Base-by-base conservation (phyloP, 2,888 invertebrate species). In the Cremastinae sp. region DNA sequence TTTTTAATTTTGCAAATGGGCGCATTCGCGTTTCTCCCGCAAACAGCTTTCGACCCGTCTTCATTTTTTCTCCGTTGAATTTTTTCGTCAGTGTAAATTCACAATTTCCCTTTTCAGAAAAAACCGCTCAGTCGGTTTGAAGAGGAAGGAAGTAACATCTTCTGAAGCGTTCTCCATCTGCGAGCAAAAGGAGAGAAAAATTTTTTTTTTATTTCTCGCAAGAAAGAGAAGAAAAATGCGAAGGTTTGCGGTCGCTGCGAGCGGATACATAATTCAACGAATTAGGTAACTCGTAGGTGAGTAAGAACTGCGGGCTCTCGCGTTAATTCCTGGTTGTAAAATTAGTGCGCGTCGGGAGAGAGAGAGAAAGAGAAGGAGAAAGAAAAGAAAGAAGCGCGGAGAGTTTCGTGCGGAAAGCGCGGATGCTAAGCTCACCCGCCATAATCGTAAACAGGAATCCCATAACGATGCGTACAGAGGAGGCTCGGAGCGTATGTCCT, bases 201-300 rank as follows among this genome's bases (percentile, higher is more conserved):
- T n/a, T n/a, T n/a, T 45, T 37, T 55, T 51, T 56, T 62, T 22
- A 37, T 43, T 10, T 62, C 20, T 47, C 47, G 51, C 53, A 56
- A 47, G 71, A 55, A 47, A 55, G 45, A 28, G 28, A 28, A 28
- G 28, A 28, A 28, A 28, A 28, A 28, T 28, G n/a, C n/a, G n/a
- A 71, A 71, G 37, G 61, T 53, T 71, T 45, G 39, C 45, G 45
- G 37, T 45, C 9, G 47, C 64, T 55, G 22, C 18, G 47, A 22
- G 62, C 56, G 62, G 61, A 68, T 78, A 74, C 71, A 78, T 78
- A 78, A 78, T 78, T 78, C 75, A 78, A 74, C 74, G 74, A 79
- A 79, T 79, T 76, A 74, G 76, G 71, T 74, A 69, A 76, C 76
- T 79, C 74, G 62, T 56, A 43, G 55, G 73, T 64, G 61, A 65